Evolutionary conservation across 2,797 vertebrate genomes (phyloP).

Genomic region (Petrocephalus sullivani): DNA sequence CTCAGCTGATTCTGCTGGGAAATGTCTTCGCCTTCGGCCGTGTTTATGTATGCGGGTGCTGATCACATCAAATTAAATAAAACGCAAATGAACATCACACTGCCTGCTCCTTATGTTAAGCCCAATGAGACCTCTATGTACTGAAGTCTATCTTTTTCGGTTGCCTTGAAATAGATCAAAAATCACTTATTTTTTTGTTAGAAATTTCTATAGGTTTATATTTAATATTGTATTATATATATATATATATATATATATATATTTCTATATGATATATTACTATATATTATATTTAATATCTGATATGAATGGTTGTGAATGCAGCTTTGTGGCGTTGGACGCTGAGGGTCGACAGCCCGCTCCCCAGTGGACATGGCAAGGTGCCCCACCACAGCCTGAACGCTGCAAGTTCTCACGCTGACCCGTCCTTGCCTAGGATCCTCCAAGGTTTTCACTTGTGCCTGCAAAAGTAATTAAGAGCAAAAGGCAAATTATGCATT

Average conservation of each 20-base stretch:
- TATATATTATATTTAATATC: too few species aligned
- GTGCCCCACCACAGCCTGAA: not conserved
- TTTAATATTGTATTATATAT: too few species aligned
- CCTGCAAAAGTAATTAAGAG: not conserved
- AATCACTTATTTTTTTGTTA: not conserved
- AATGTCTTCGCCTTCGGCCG: not conserved
- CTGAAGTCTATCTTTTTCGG: not conserved
- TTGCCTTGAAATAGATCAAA: not conserved
- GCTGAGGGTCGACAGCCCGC: not conserved
- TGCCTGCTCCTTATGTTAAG: not conserved
- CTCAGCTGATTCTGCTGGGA: not conserved
- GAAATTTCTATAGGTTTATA: too few species aligned
- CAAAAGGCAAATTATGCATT: not conserved
- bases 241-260: too few species aligned
- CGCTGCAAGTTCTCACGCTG: not conserved
- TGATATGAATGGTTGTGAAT: not conserved
- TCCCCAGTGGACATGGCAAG: not conserved
- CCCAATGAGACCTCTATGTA: not conserved
- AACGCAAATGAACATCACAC: not conserved
- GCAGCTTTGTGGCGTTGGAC: not conserved
- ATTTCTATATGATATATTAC: too few species aligned
- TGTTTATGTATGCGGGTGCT: too few species aligned
- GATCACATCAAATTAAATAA: not conserved
- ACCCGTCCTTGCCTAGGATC: not conserved
- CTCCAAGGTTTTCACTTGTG: not conserved